phyloP scores from a whole-genome alignment of 2,797 vertebrate genomes.

The Spheniscus humboldti region DNA sequence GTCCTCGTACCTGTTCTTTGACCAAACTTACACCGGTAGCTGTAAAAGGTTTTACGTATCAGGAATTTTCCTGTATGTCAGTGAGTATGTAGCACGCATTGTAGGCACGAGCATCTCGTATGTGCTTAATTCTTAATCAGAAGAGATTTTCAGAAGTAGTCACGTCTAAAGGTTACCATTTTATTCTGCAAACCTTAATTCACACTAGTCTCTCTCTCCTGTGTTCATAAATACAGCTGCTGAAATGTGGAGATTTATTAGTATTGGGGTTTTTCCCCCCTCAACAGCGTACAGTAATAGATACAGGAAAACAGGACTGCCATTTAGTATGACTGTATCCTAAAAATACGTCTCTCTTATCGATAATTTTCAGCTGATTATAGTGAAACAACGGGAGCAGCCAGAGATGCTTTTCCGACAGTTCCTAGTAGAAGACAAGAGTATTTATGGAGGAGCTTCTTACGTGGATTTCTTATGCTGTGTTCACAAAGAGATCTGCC shows the following conservation, averaged over 20 bases:
- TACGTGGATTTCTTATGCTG: conserved; percentile 95
- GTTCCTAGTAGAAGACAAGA: conserved; percentile 93
- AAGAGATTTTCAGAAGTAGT: not conserved
- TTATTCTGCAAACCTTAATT: not conserved
- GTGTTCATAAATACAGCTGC: not conserved
- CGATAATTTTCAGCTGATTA: conserved; percentile 75
- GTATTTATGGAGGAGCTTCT: conserved; percentile 86
- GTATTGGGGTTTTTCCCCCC: accelerated
- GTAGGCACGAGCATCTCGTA: not conserved
- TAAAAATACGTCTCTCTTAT: not conserved
- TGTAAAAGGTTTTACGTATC: not conserved
- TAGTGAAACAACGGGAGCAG: conserved; percentile 90
- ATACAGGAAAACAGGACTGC: not conserved
- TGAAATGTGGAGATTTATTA: not conserved
- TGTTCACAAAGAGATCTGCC: conserved; percentile 91
- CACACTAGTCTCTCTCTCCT: not conserved
- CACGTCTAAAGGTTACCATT: not conserved
- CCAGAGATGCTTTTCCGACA: conserved; percentile 89
- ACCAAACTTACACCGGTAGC: accelerated
- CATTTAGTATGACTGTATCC: not conserved
- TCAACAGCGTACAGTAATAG: not conserved
- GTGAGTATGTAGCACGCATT: not conserved
- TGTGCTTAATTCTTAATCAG: not conserved
- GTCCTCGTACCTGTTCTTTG: not conserved
- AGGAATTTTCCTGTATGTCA: accelerated